phyloP scores from a whole-genome alignment of 2,797 vertebrate genomes.

The Bovichtus variegatus region DNA sequence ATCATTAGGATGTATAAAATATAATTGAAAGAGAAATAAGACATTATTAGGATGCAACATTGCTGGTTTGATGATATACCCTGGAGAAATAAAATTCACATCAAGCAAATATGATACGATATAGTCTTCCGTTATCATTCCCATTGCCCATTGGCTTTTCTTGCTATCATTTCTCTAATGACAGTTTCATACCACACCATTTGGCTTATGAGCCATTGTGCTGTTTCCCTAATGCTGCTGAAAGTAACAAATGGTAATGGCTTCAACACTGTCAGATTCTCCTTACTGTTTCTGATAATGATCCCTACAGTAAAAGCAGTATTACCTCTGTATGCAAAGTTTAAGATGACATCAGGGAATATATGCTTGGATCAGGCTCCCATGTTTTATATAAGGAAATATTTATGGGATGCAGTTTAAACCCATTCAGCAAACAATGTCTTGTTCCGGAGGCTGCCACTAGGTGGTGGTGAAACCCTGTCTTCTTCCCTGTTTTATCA shows the following conservation, averaged over 20 bases:
- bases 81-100: conserved; percentile 61
- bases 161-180: conserved; percentile 69
- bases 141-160: conserved; percentile 67
- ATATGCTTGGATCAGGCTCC: background rate
- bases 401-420: conserved; percentile 19
- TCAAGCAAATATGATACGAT: conserved; percentile 49
- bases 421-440: conserved; percentile 1
- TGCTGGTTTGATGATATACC: conserved; percentile 65
- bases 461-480: conserved; percentile 84
- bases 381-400: conserved; percentile 33
- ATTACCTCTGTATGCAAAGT: conserved; percentile 25
- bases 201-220: conserved; percentile 75
- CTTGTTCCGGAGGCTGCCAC: conserved; percentile 62
- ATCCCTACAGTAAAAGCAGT: conserved; percentile 47
- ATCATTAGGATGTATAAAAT: conserved; percentile 54
- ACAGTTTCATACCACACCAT: conserved; percentile 71
- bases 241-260: conserved; percentile 53
- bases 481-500: conserved; percentile 26
- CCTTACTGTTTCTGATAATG: conserved; percentile 33
- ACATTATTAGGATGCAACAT: conserved; percentile 26
- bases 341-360: conserved; percentile 28
- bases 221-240: conserved; percentile 66
- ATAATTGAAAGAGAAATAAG: conserved; percentile 66
- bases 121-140: conserved; percentile 57
- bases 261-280: conserved; percentile 33